Conservation (phyloP, 2,888 invertebrate species). For the Ochropleura plecta region DNA sequence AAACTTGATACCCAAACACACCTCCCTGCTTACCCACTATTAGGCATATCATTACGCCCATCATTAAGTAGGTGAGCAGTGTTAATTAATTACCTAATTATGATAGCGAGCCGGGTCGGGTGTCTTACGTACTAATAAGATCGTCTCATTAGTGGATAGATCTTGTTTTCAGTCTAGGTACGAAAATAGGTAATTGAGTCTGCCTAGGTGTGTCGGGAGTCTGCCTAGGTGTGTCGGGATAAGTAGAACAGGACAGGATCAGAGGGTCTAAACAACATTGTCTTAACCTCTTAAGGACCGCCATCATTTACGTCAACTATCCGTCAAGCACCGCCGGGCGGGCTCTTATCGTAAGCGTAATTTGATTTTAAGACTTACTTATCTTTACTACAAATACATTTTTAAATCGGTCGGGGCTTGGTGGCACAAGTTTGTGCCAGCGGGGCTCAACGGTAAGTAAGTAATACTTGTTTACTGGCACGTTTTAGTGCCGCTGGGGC, state of each 20-base stretch:
- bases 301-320: no score
- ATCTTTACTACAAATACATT: no score
- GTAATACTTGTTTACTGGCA: no score
- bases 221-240: constrained; percentile 7
- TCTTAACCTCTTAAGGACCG: no score
- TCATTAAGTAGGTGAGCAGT: constrained; percentile 50
- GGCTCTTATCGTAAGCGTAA: no score
- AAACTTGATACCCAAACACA: constrained; percentile 22
- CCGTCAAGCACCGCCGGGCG: no score
- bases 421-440: no score
- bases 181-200: not conserved
- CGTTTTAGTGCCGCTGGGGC: no score
- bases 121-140: constrained; percentile 46
- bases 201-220: constrained; percentile 8
- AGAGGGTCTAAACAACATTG: no score
- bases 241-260: not conserved
- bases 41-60: constrained; percentile 30
- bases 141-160: constrained; percentile 49
- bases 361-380: no score
- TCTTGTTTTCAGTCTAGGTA: constrained; percentile 5
- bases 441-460: no score
- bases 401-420: no score
- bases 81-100: constrained; percentile 58
- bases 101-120: constrained; percentile 40
- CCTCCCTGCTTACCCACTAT: not conserved